Base-by-base conservation (phyloP, 2,888 invertebrate species). In the Xestia ashworthii region DNA sequence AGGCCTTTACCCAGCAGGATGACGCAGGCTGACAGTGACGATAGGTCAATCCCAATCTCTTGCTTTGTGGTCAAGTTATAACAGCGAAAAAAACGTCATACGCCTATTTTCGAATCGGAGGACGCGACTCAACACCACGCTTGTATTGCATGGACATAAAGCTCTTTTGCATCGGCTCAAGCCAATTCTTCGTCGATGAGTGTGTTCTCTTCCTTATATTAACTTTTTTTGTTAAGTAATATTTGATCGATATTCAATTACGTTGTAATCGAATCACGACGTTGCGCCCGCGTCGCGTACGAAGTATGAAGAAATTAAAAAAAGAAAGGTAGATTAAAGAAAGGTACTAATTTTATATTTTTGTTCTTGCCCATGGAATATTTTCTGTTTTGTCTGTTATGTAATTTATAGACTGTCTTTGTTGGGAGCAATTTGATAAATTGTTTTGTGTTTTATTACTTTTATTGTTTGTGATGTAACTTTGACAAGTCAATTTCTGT, bases 291-390 rank as follows among this genome's bases (percentile, higher is more conserved):
- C 25, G 48, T 60, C 11, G 14, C 19, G 19, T 58, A 53, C 8
- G 22, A 71, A 32, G 16, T 60, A 60, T 12, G 16, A 71, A 71
- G 60, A 85, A 82, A 82, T 82, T 71, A 74, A 82, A 38, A 77
- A 83, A 85, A 88, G 87, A 87, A 87, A 87, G 89, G 87, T 67
- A 76, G n/a, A 38, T 83, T 74, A 83, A 85, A 88, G 87, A 87
- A 87, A 87, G 89, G 87, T 67, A 76, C 46, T 80, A 80, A 83
- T 77, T 84, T 74, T 65, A 66, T 79, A 85, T 71, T 53, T 76
- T 62, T 78, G 65, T 81, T 79, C 74, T 58, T 71, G 66, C 65
- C 9, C 71, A 55, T 53, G 22, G 38, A 73, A 58, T 64, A 69
- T 76, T 79, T 84, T 86, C 58, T 76, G 58, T 58, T 58, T 58